Evolutionary conservation across 2,797 vertebrate genomes (phyloP), one percentile per base, ranked within the genome.

Genomic region (Enteromius treurensis): DNA sequence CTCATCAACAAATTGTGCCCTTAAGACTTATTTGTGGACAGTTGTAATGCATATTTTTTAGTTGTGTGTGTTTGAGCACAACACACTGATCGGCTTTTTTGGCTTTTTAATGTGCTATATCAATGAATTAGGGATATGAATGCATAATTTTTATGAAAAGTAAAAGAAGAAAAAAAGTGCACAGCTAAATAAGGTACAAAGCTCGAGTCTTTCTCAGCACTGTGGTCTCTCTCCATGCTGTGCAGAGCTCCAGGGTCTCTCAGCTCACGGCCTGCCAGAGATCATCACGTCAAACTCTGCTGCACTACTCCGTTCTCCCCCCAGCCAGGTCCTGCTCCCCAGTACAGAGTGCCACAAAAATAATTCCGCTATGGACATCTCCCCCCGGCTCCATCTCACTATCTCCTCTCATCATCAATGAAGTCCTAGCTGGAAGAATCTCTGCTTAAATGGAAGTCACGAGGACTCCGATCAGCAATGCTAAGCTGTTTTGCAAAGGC

Each of bases 371-470:
- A 64, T 47, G 75, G 64, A 45, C 23, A 71, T 26, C 69, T 67
- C 37, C 82, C 64, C 83, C 42, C n/a, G 85, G 82, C 49, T 83
- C 60, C 26, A 74, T 69, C 74, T 51, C 77, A 64, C 34, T 81
- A 80, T 88, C 85, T 75, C 80, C 55, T 78, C 47, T 79, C 47
- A 45, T 85, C 75, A 77, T 62, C 19, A 49, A 15, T 81, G 82
- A 83, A 90, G 85, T 86, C 86, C 80, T 83, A 80, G 77, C 53
- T 79, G 68, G 29, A 65, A 74, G 86, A 80, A 88, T 85, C 86
- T 86, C 77, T 82, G 34, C 58, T 68, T 55, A 40, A 40, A 58
- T 29, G 40, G 69, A 21, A 69, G 51, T 7, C 45, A 15, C 4
- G 37, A 14, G 29, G 11, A 60, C 26, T 78, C 42, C 8, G 8